A percentile compares a stretch with the other conserved stretches of the same genome.
Conservation (phyloP, 2,113 vertebrate species). For the Rousettus leschenaultii region DNA sequence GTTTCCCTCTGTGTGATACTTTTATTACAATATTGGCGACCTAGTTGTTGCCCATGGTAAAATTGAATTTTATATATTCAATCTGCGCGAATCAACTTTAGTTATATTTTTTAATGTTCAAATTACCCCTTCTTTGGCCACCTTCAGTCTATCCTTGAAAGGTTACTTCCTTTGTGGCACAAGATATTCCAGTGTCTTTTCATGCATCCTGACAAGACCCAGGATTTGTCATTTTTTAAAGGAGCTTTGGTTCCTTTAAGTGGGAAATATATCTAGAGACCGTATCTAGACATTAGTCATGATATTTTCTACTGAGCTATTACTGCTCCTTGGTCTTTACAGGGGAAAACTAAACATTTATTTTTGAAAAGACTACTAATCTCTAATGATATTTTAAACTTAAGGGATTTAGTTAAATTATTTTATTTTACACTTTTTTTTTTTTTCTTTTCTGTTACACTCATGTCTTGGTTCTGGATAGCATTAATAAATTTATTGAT, state of each 20-base stretch:
- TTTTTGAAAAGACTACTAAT: neutral
- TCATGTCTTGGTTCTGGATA: neutral
- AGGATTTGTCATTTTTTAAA: neutral
- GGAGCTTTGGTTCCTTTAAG: rapidly evolving
- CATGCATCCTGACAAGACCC: neutral
- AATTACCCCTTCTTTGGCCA: neutral
- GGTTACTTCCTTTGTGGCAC: neutral
- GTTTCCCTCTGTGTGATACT: neutral
- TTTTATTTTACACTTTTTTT: neutral
- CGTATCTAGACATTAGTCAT: neutral
- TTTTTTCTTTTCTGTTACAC: neutral
- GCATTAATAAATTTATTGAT: neutral
- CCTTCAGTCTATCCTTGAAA: neutral
- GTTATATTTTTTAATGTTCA: neutral
- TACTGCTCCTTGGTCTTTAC: neutral
- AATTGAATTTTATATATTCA: neutral
- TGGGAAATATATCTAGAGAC: neutral
- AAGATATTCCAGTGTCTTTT: neutral
- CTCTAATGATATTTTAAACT: neutral
- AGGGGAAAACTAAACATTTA: neutral
- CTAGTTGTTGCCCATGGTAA: neutral
- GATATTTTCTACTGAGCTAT: neutral
- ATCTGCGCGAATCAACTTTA: neutral
- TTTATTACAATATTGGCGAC: neutral
- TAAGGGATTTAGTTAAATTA: neutral